Percentiles rank a stretch among this genome's conserved stretches.
phyloP scores from a whole-genome alignment of 2,797 vertebrate species.

The Phoeniculus purpureus region DNA sequence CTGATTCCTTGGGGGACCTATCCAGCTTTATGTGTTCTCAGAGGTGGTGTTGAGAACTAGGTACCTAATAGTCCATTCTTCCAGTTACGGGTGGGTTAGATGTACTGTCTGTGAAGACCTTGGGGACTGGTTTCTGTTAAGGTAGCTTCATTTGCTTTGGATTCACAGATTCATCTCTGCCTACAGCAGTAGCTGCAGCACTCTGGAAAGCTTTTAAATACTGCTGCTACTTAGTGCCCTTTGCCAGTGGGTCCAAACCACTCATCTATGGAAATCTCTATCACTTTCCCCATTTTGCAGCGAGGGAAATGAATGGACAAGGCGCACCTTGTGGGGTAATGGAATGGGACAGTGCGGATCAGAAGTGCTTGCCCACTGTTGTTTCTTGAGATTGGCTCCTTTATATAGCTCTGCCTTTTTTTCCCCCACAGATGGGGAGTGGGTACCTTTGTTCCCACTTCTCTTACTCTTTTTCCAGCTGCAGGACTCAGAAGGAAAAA shows the following conservation, averaged over 20 bases:
- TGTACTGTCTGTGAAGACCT: not conserved
- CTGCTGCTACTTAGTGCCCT: not conserved
- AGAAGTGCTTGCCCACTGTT: not conserved
- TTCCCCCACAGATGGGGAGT: not conserved
- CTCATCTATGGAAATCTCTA: fast-evolving
- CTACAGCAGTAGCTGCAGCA: not conserved
- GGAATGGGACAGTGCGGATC: not conserved
- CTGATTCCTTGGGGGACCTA: not conserved
- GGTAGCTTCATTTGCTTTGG: not conserved
- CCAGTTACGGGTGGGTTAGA: not conserved
- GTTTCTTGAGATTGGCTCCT: not conserved
- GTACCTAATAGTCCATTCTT: not conserved
- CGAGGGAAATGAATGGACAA: not conserved
- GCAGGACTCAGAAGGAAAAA: not conserved
- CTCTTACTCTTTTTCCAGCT: not conserved
- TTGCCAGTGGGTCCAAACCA: not conserved
- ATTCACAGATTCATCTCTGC: not conserved
- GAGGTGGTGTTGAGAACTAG: not conserved
- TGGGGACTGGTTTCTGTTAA: not conserved
- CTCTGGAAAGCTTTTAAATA: not conserved
- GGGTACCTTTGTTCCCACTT: not conserved
- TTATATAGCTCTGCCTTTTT: not conserved
- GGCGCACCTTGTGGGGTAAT: not conserved
- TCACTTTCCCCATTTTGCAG: not conserved
- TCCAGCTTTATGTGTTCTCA: not conserved